Conservation (phyloP, 1,140 invertebrate genomes). For the Gonioctena quinquepunctata region DNA sequence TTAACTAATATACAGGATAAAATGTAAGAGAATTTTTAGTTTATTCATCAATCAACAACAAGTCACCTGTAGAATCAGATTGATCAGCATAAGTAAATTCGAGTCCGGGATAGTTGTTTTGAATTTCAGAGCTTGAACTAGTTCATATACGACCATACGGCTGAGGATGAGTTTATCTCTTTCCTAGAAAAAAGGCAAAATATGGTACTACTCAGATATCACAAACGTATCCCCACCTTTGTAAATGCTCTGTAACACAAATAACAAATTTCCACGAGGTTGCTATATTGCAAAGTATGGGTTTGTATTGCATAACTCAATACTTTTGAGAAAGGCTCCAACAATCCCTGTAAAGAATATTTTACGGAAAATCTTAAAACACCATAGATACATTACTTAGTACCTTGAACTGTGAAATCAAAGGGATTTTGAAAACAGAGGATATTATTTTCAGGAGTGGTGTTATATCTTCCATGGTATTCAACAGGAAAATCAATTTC, state of each 20-base stretch:
- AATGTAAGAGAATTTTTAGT: not conserved
- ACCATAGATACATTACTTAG: conserved; percentile 12
- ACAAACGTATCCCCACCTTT: conserved; percentile 63
- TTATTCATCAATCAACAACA: not conserved
- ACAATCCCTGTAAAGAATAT: conserved; percentile 69
- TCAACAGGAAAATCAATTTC: conserved; percentile 73
- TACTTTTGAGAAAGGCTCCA: conserved; percentile 97
- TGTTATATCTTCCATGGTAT: conserved; percentile 73
- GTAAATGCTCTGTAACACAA: conserved; percentile 86
- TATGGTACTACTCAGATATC: not conserved
- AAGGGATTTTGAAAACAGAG: conserved; percentile 82
- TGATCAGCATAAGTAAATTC: conserved; percentile 90
- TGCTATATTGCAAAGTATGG: conserved; percentile 80
- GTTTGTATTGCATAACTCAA: conserved; percentile 89
- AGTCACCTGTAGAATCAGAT: conserved; percentile 79
- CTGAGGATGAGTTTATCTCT: conserved; percentile 91
- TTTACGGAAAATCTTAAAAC: too few species aligned
- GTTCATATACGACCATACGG: conserved; percentile 87
- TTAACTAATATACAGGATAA: not conserved
- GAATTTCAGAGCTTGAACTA: conserved; percentile 94
- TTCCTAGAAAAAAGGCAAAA: conserved; percentile 64
- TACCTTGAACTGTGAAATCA: conserved; percentile 79
- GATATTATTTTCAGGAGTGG: conserved; percentile 84
- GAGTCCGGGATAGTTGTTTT: conserved; percentile 91
- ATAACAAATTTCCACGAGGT: conserved; percentile 86